phyloP scores from a whole-genome alignment of 1,140 invertebrate species.

The Acyrthosiphon pisum region DNA sequence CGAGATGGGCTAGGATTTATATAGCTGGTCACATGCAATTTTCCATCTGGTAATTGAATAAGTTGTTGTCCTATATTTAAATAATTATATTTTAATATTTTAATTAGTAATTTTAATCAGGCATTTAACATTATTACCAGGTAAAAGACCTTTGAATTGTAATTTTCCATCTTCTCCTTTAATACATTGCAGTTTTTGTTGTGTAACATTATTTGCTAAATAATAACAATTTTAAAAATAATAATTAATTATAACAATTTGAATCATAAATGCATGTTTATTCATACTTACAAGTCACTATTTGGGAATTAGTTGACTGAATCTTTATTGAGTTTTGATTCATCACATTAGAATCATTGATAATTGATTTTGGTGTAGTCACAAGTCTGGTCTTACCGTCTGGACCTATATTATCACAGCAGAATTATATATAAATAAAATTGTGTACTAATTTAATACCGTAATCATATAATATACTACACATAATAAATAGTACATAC shows the following conservation, averaged over 20 bases:
- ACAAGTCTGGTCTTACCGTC: constrained; percentile 78
- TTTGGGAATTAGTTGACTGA: constrained; percentile 33
- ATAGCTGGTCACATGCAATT: constrained; percentile 76
- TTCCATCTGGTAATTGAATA: constrained; percentile 91
- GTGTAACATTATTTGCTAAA: constrained; percentile 61
- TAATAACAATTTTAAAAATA: constrained; percentile 22
- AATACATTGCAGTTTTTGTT: constrained; percentile 88
- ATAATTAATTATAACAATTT: not conserved
- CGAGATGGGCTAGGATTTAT: constrained; percentile 22
- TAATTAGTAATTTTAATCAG: not conserved
- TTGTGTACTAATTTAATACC: not conserved
- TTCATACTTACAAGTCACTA: constrained; percentile 3
- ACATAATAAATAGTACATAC: constrained; percentile 61
- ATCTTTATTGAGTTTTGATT: constrained; percentile 48
- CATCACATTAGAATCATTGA: constrained; percentile 64
- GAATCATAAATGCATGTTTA: not conserved
- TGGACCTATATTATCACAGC: constrained; percentile 61
- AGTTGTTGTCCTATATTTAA: constrained; percentile 80
- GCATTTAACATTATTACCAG: constrained; percentile 64
- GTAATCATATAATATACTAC: not conserved
- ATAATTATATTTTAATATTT: not conserved
- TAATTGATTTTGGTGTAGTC: constrained; percentile 66
- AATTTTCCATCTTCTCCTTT: constrained; percentile 88
- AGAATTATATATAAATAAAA: not conserved
- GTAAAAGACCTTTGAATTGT: constrained; percentile 87